Evolutionary conservation across 2,113 vertebrate species (phyloP).

Genomic region (Mastomys natalensis): DNA sequence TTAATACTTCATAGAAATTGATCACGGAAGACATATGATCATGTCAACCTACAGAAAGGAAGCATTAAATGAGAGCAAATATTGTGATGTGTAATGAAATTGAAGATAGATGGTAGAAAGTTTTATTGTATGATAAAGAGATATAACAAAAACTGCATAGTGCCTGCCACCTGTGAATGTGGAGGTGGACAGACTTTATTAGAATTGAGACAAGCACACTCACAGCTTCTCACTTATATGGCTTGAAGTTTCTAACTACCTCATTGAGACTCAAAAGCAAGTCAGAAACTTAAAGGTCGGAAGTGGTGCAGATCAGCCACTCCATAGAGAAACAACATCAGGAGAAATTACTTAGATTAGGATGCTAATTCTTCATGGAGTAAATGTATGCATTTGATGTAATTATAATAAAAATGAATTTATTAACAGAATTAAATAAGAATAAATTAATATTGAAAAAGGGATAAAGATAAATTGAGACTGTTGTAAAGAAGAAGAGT

Average conservation of each 20-base stretch:
- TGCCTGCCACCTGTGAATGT: not conserved
- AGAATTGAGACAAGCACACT: not conserved
- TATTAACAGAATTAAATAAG: not conserved
- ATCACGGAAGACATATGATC: not conserved
- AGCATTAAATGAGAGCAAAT: not conserved
- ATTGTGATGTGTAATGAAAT: not conserved
- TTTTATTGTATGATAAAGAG: not conserved
- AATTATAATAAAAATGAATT: constrained; percentile 28
- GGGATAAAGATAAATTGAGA: not conserved
- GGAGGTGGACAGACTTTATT: not conserved
- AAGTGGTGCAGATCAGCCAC: not conserved
- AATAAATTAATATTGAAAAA: not conserved
- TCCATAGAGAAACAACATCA: not conserved
- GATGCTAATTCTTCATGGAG: not conserved
- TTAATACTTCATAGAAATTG: not conserved
- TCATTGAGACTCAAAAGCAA: not conserved
- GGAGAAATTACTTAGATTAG: not conserved
- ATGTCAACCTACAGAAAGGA: not conserved
- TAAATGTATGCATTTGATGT: not conserved
- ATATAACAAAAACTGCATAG: not conserved
- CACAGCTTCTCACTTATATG: not conserved
- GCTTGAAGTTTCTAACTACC: not conserved
- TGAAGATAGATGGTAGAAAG: not conserved
- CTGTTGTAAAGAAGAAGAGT: not conserved
- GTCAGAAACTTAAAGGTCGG: not conserved